These are phyloP conservation scores for Ganaspis brasiliensis DNA, from an alignment of 2,888 invertebrate species.

Conservation along the genomic window DNA sequence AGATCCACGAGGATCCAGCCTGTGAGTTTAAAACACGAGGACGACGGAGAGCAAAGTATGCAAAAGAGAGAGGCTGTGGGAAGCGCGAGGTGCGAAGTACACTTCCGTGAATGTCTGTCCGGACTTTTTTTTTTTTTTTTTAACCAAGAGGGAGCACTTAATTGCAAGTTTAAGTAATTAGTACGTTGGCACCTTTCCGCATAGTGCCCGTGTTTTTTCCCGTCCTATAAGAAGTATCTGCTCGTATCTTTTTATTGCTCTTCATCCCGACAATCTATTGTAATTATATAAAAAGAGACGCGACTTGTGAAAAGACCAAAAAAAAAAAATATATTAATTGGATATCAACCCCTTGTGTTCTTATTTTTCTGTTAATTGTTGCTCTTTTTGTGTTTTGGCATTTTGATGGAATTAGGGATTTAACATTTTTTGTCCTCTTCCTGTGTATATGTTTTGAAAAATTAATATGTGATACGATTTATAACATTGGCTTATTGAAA, in stretches of 20 bases:
- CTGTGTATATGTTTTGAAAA: too few relatives aligned
- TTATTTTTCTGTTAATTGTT: not conserved
- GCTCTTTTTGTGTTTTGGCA: not conserved
- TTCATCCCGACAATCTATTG: conserved; percentile 12
- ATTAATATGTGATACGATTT: too few relatives aligned
- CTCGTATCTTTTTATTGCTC: conserved; percentile 17
- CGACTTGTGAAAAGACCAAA: not conserved
- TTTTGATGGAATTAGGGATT: not conserved
- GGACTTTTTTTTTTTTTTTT: conserved; percentile 65
- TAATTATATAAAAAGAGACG: not conserved
- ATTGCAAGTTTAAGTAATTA: conserved; percentile 73
- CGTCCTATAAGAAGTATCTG: conserved; percentile 9
- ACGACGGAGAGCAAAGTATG: conserved; percentile 55
- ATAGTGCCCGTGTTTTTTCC: not conserved
- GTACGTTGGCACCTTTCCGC: conserved; percentile 58
- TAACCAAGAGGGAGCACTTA: conserved; percentile 68
- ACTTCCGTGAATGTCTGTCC: conserved; percentile 69
- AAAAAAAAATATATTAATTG: not conserved
- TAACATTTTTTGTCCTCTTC: too few relatives aligned
- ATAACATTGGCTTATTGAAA: too few relatives aligned
- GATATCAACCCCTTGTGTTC: too few relatives aligned
- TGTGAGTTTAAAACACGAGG: conserved; percentile 53
- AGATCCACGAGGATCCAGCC: conserved; percentile 51
- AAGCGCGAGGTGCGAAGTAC: conserved; percentile 73
- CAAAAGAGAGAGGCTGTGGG: conserved; percentile 59